These are phyloP conservation scores for Eretmochelys imbricata DNA, from an alignment of 2,113 vertebrate species.

Conservation along the genomic window DNA sequence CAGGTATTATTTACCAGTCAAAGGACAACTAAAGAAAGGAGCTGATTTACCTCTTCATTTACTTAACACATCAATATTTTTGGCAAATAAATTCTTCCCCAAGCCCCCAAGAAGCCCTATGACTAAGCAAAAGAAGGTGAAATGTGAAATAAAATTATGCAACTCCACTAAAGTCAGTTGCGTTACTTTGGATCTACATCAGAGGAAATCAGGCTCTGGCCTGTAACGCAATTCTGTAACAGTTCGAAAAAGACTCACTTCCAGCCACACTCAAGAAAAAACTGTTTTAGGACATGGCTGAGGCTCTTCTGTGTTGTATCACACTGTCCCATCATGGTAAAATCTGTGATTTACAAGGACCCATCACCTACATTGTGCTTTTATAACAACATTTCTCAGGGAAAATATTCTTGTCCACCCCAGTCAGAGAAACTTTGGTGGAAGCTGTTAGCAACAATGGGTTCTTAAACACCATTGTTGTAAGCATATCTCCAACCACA, in stretches of 20 bases:
- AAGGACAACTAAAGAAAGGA: background rate
- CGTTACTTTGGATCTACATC: rapidly evolving
- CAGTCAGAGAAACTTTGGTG: background rate
- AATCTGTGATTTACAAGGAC: background rate
- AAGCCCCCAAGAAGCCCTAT: background rate
- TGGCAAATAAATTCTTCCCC: background rate
- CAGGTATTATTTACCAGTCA: background rate
- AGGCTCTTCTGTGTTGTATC: background rate
- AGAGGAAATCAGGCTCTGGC: rapidly evolving
- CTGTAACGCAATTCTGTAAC: rapidly evolving
- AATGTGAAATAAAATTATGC: rapidly evolving
- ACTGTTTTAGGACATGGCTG: rapidly evolving
- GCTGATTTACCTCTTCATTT: rapidly evolving
- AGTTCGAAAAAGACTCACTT: background rate
- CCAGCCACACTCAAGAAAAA: rapidly evolving
- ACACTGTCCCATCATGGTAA: background rate
- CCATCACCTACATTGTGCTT: background rate
- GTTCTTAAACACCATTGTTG: background rate
- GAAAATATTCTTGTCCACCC: background rate
- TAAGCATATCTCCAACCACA: background rate
- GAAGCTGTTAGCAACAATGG: background rate
- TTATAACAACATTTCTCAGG: background rate
- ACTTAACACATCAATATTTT: rapidly evolving
- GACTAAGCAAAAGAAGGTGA: background rate
- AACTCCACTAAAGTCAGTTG: rapidly evolving